These are phyloP conservation scores for Drosophila asahinai DNA, from an alignment of 1,140 invertebrate genomes.

Conservation along the genomic window DNA sequence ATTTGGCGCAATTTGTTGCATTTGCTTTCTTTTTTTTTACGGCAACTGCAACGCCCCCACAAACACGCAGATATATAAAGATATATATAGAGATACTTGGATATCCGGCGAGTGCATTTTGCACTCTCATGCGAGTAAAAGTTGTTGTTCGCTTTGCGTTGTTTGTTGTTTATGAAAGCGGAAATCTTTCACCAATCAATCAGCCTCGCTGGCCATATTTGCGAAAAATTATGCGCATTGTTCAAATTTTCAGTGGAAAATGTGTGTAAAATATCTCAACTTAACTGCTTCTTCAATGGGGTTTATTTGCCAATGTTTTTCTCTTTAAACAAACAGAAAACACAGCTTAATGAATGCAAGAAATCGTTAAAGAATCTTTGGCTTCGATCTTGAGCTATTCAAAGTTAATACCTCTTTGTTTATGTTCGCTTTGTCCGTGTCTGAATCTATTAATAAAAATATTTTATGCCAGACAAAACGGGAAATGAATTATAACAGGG, in stretches of 20 bases:
- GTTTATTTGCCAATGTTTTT: conserved; percentile 7
- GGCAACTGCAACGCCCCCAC: conserved; percentile 15
- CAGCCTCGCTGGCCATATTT: conserved; percentile 50
- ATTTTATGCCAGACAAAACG: background rate
- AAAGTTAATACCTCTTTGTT: background rate
- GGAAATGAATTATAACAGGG: conserved; percentile 1
- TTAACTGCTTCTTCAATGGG: conserved; percentile 8
- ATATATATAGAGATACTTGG: background rate
- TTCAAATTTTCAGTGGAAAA: conserved; percentile 30
- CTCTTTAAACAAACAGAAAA: conserved; percentile 1
- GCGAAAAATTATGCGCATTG: conserved; percentile 59
- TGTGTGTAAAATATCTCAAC: background rate
- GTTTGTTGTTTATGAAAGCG: conserved; percentile 74
- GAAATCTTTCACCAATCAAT: conserved; percentile 80
- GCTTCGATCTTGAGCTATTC: background rate
- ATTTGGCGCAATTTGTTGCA: conserved; percentile 62
- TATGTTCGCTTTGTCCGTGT: background rate
- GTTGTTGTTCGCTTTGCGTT: conserved; percentile 46
- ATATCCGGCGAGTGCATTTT: conserved; percentile 25
- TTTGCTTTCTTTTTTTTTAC: conserved; percentile 52
- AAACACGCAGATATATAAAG: conserved; percentile 14
- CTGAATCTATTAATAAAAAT: background rate
- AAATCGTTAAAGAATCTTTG: background rate
- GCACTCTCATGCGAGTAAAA: conserved; percentile 66
- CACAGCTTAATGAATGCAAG: background rate